Evolutionary conservation across 1,140 invertebrate species (phyloP).

Genomic region (Pseudachorutes palmiensis): DNA sequence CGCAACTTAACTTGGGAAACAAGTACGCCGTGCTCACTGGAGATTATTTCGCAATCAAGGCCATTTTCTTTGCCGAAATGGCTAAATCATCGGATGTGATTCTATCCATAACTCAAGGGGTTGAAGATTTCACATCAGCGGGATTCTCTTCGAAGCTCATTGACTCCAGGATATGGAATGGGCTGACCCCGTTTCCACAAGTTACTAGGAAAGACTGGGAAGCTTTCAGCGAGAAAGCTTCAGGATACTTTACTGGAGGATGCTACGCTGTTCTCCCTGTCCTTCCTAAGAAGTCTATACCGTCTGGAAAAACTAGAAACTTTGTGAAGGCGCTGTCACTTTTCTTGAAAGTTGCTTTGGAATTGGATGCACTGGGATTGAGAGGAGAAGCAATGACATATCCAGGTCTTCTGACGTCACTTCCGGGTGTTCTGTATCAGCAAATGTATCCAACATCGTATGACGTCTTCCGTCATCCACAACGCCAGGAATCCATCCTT

Average conservation of each 20-base stretch:
- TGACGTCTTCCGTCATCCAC: constrained; percentile 13
- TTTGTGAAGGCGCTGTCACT: constrained; percentile 21
- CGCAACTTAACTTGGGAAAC: constrained; percentile 29
- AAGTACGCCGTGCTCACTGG: constrained; percentile 36
- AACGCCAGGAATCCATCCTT: constrained; percentile 12
- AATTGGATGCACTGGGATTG: constrained; percentile 20
- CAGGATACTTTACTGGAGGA: constrained; percentile 35
- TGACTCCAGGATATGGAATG: constrained; percentile 16
- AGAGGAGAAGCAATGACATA: background rate
- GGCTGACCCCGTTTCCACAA: constrained; percentile 9
- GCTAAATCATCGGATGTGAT: constrained; percentile 28
- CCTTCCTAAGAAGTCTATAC: background rate
- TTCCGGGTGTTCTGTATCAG: constrained; percentile 31
- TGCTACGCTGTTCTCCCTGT: constrained; percentile 25
- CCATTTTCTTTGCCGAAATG: constrained; percentile 30
- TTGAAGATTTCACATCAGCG: constrained; percentile 35
- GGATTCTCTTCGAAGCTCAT: constrained; percentile 24
- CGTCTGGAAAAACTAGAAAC: background rate
- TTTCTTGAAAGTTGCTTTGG: constrained; percentile 20
- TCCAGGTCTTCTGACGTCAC: constrained; percentile 21
- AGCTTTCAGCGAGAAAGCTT: constrained; percentile 16
- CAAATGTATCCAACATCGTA: constrained; percentile 18
- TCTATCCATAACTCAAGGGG: constrained; percentile 25
- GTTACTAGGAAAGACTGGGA: constrained; percentile 24
- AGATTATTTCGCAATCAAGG: constrained; percentile 35